Conservation (phyloP, 1,140 invertebrate species). For the Philotrypesis tridentata region DNA sequence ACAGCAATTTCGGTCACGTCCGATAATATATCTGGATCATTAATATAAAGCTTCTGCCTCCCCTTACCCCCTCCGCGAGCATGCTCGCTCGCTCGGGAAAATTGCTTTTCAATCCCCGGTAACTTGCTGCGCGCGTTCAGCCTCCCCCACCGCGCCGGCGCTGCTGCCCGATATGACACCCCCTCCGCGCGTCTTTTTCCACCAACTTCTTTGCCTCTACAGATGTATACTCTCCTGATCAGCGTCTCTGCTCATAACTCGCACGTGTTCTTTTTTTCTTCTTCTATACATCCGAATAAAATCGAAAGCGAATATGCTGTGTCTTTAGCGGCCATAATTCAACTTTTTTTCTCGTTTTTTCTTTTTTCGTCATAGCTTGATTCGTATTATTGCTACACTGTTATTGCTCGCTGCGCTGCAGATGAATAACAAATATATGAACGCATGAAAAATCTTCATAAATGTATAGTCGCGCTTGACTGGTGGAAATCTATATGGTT, state of each 20-base stretch:
- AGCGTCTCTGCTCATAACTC: neutral
- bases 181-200: neutral
- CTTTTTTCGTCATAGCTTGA: too few species aligned
- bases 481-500: too few species aligned
- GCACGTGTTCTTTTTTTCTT: neutral
- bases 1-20: conserved; percentile 76
- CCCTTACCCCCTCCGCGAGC: conserved; percentile 53
- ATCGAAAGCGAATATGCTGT: too few species aligned
- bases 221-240: neutral
- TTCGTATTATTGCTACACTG: too few species aligned
- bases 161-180: conserved; percentile 42
- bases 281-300: neutral
- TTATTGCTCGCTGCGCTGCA: too few species aligned
- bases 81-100: conserved; percentile 68
- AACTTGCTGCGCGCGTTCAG: conserved; percentile 28
- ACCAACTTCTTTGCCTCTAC: neutral
- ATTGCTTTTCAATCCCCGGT: conserved; percentile 75
- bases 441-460: too few species aligned
- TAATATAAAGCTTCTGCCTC: conserved; percentile 71
- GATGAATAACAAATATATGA: too few species aligned
- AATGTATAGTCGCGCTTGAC: too few species aligned
- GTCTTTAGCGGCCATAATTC: too few species aligned
- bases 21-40: conserved; percentile 76
- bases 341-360: neutral
- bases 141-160: conserved; percentile 18